Evolutionary conservation across 2,113 vertebrate species (phyloP), one percentile per base, ranked within the genome.

Genomic region (Zosterops pallidus): DNA sequence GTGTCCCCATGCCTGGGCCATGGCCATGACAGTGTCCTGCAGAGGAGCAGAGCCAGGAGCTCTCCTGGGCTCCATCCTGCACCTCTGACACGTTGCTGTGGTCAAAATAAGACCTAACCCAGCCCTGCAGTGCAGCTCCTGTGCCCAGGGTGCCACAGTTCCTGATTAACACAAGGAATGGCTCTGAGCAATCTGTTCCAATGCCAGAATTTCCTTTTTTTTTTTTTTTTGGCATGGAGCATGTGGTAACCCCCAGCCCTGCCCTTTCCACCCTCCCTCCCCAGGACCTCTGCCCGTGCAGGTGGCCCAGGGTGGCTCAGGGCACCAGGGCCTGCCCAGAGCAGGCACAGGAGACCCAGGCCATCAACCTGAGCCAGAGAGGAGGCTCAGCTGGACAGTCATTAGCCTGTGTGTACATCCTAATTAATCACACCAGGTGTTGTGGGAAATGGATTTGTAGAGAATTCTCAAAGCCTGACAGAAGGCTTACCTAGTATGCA

Each of bases 181-280:
- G 6, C 42, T 69, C 46, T 0, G 0, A 57, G 12, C 0, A 1
- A 47, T 29, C 33, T 28, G 18, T 49, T 57, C 56, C 44, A 55
- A 9, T 11, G 8, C 12, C 65, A 78, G 24, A 75, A 56, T 6
- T 31, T n/a, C 8, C 14, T 0, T 8, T 5, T 33, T 29, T 11
- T 29, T 33, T 9, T 5, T 35, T 33, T 11, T 28, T 33, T 29
- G 9, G 0, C 25, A 53, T 5, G 4, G 31, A 90, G 15, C 22
- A 19, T 0, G 1, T 24, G 37, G 24, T 11, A 44, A 28, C 14
- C 17, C 53, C 57, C 5, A 59, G n/a, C 9, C n/a, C 37, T 68
- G 19, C 37, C 21, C 19, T 52, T 14, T 39, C 59, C 76, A 18
- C 9, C 8, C 16, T 10, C 13, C 22, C 12, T 56, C 44, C 44